phyloP scores from a whole-genome alignment of 2,888 invertebrate species.

The Drosophila niveifrons region DNA sequence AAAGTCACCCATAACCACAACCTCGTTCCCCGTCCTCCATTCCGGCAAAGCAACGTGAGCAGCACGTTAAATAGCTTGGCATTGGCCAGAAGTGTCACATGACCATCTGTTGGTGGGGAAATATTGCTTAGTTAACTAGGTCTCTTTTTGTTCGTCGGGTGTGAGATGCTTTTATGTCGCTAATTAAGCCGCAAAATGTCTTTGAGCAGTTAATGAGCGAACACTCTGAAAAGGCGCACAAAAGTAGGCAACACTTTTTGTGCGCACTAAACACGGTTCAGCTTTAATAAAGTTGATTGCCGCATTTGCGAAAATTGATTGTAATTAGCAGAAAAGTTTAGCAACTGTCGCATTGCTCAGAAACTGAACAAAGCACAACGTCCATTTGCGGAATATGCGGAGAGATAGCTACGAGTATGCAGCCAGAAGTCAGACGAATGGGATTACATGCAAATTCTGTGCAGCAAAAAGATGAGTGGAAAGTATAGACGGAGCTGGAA shows the following conservation, averaged over 20 bases:
- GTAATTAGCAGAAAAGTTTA: slow-evolving; percentile 59
- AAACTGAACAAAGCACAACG: slow-evolving; percentile 4
- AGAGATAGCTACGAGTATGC: neutral
- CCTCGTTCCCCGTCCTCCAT: neutral
- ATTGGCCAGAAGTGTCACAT: slow-evolving; percentile 65
- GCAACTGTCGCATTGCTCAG: slow-evolving; percentile 11
- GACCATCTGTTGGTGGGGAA: slow-evolving; percentile 45
- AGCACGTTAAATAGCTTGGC: slow-evolving; percentile 55
- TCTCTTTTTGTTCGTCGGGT: slow-evolving; percentile 13
- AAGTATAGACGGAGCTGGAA: slow-evolving; percentile 4
- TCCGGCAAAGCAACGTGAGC: slow-evolving; percentile 59
- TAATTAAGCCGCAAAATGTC: slow-evolving; percentile 66
- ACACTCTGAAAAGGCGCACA: slow-evolving; percentile 27
- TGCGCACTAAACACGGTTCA: neutral
- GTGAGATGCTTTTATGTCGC: slow-evolving; percentile 56
- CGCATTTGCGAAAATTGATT: slow-evolving; percentile 43
- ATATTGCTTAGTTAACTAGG: slow-evolving; percentile 31
- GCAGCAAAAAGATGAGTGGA: slow-evolving; percentile 9
- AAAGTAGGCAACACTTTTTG: slow-evolving; percentile 48
- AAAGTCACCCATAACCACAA: slow-evolving; percentile 42
- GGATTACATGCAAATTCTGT: neutral
- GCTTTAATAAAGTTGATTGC: slow-evolving; percentile 38
- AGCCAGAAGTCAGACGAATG: neutral
- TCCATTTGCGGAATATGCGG: neutral
- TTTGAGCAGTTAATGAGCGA: slow-evolving; percentile 51